phyloP scores from a whole-genome alignment of 1,140 invertebrate species.

The Lepidotrigona ventralis region DNA sequence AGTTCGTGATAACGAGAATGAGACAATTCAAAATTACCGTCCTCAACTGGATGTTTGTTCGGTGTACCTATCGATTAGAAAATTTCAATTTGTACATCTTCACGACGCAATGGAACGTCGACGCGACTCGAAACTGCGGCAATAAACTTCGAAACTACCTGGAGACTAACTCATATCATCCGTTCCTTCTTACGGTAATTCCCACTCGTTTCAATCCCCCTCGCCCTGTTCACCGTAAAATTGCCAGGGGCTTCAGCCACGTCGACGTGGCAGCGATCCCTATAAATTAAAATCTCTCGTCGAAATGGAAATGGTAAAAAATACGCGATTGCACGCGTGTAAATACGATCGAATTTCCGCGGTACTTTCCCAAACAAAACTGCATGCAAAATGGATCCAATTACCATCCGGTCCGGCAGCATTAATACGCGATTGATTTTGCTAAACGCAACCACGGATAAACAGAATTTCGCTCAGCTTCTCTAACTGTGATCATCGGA shows the following conservation, averaged over 20 bases:
- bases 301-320: constrained; percentile 2
- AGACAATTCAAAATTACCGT: background rate
- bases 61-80: background rate
- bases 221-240: background rate
- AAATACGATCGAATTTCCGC: background rate
- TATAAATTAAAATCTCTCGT: background rate
- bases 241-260: background rate
- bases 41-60: too few relatives aligned
- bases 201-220: background rate
- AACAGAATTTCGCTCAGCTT: background rate
- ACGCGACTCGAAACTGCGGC: background rate
- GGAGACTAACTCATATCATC: background rate
- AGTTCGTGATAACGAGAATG: background rate
- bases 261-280: too few relatives aligned
- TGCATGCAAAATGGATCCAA: background rate
- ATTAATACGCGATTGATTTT: constrained; percentile 12
- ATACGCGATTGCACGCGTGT: background rate
- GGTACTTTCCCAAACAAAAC: background rate
- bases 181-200: background rate
- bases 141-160: background rate
- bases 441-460: background rate
- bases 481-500: background rate
- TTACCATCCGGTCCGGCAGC: background rate
- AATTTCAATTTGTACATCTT: background rate
- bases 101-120: background rate